Evolutionary conservation across 2,888 invertebrate genomes (phyloP), one percentile per base, ranked within the genome.

Genomic region (Aspidapion aeneum): DNA sequence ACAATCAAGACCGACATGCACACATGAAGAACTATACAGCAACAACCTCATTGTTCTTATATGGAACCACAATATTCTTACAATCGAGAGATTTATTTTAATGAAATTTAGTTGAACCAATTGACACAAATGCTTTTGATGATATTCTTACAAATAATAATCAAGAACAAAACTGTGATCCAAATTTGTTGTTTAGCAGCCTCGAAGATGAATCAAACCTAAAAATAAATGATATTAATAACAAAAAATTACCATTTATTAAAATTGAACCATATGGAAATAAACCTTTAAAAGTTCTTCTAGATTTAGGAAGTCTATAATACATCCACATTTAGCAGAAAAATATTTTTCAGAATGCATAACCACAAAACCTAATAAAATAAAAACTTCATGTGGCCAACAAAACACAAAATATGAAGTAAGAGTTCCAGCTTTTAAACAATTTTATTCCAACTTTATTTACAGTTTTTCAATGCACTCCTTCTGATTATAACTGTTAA

Each of bases 271-370:
- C 5, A 7, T 35, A 35, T 35, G 35, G 35, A 35, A 35, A 51
- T 51, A 48, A 48, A 1, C 59, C 59, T 16, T n/a, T n/a, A n/a
- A n/a, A n/a, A n/a, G n/a, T n/a, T n/a, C n/a, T n/a, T n/a, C n/a
- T n/a, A n/a, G n/a, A n/a, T n/a, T n/a, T n/a, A n/a, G n/a, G n/a
- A n/a, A n/a, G n/a, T n/a, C n/a, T n/a, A n/a, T n/a, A n/a, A n/a
- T n/a, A n/a, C n/a, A 60, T 16, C 55, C 60, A 9, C 18, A 60
- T 52, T 52, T 55, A 2, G 60, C 62, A 18, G 55, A 62, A 62
- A 52, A 58, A 1, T 58, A 22, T n/a, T 62, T 58, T 21, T 22
- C 18, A 1, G 21, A 62, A 16, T 58, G 48, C 19, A 62, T 56
- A 55, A 61, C 55, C 48, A 56, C 49, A 17, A 55, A 61, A 50